Percentiles rank a stretch among this genome's conserved stretches.
Evolutionary conservation across 2,797 vertebrate species (phyloP).

Genomic region (Nannoperca obscura): DNA sequence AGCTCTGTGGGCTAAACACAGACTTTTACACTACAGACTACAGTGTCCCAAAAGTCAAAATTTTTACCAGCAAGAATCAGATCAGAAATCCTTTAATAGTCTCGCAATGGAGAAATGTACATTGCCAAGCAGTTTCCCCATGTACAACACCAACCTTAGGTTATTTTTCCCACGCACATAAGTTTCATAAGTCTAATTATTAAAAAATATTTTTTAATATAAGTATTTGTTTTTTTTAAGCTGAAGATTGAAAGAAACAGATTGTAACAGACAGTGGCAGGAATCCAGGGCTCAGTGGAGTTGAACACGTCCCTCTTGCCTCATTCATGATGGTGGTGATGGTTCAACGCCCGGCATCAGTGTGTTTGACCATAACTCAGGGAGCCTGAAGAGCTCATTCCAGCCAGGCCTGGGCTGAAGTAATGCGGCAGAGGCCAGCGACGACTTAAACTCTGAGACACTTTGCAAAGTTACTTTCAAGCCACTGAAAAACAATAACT

Average conservation of each 20-base stretch:
- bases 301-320: constrained; percentile 7
- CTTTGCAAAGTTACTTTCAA: constrained; percentile 16
- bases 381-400: not conserved
- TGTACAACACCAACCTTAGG: not conserved
- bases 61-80: too few species aligned
- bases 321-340: not conserved
- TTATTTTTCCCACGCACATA: not conserved
- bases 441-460: constrained; percentile 20
- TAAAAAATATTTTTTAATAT: too few species aligned
- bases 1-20: not conserved
- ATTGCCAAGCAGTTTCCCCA: too few species aligned
- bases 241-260: constrained; percentile 1
- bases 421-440: not conserved
- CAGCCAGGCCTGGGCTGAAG: constrained; percentile 4
- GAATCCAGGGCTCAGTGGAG: not conserved
- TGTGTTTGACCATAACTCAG: constrained; percentile 10
- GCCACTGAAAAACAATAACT: constrained; percentile 24
- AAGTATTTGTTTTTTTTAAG: not conserved
- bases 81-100: too few species aligned
- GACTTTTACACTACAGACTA: too few species aligned
- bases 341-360: not conserved
- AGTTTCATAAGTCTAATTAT: not conserved
- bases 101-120: too few species aligned
- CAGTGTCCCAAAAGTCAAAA: too few species aligned
- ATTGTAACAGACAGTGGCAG: not conserved